Percentiles rank a stretch among this genome's conserved stretches.
phyloP scores from a whole-genome alignment of 2,113 vertebrate species.

The Grammomys surdaster region DNA sequence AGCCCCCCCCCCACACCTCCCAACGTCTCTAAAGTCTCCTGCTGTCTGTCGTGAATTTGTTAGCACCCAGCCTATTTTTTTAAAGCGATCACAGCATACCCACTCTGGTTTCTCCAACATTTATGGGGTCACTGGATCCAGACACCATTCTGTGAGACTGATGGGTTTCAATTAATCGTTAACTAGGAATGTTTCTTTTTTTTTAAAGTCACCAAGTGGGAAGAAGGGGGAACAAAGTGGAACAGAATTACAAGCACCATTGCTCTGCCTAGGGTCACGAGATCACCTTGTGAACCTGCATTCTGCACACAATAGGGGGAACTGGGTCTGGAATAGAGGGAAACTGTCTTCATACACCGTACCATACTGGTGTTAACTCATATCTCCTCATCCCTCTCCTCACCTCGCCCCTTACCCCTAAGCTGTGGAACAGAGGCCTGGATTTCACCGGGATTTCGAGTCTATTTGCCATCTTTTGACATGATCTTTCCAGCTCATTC shows the following conservation, averaged over 20 bases:
- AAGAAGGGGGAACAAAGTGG: neutral
- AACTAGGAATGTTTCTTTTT: constrained; percentile 34
- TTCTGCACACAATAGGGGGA: neutral
- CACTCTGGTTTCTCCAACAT: constrained; percentile 29
- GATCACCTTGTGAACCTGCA: neutral
- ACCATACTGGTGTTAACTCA: too few relatives aligned
- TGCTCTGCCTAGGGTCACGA: neutral
- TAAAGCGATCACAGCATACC: constrained; percentile 51
- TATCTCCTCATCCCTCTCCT: neutral
- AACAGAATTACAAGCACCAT: neutral
- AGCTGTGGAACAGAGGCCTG: neutral
- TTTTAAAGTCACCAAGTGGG: neutral
- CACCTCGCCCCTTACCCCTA: too few relatives aligned
- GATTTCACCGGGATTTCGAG: neutral
- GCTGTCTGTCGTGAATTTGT: constrained; percentile 43
- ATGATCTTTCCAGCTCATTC: neutral
- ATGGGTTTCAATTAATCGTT: constrained; percentile 65
- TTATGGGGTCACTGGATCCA: constrained; percentile 37
- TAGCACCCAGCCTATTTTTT: neutral
- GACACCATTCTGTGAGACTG: constrained; percentile 57
- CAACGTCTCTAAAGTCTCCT: constrained; percentile 61
- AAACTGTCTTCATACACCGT: neutral
- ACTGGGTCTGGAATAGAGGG: neutral
- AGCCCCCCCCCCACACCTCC: neutral
- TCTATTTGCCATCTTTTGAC: neutral